Evolutionary conservation across 2,113 vertebrate species (phyloP).

Genomic region (Periophthalmodon schlosseri): DNA sequence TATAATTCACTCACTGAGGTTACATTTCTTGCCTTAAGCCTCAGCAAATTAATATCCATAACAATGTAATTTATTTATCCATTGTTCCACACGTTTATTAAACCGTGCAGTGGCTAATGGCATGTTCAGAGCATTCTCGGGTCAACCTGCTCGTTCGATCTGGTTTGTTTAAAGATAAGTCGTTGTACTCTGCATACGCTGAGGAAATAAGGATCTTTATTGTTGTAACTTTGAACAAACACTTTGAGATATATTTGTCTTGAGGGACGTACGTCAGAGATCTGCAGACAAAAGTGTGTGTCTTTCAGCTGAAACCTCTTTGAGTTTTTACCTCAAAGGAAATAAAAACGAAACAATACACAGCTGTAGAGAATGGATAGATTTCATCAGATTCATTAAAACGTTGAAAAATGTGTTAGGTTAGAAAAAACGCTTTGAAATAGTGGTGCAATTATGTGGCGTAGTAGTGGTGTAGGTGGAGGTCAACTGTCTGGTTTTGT

Average conservation of each 20-base stretch:
- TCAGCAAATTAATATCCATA: neutral
- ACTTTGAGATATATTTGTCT: neutral
- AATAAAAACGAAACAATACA: neutral
- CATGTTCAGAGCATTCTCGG: neutral
- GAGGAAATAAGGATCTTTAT: neutral
- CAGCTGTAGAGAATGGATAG: neutral
- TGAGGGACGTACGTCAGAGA: neutral
- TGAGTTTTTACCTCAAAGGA: neutral
- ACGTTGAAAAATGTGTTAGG: neutral
- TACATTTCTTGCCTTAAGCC: neutral
- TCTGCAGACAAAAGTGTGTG: neutral
- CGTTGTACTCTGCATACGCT: neutral
- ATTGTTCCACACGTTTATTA: neutral
- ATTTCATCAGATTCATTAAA: neutral
- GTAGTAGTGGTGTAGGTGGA: neutral
- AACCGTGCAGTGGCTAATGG: neutral
- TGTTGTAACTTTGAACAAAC: neutral
- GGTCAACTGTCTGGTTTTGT: too few relatives aligned
- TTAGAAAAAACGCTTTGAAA: neutral
- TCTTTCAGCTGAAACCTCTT: neutral
- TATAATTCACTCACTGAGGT: neutral
- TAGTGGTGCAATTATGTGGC: neutral
- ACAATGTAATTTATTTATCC: neutral
- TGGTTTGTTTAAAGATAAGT: constrained; percentile 3
- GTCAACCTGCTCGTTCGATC: neutral